Evolutionary conservation across 2,113 vertebrate genomes (phyloP).

Genomic region (Silurus asotus): DNA sequence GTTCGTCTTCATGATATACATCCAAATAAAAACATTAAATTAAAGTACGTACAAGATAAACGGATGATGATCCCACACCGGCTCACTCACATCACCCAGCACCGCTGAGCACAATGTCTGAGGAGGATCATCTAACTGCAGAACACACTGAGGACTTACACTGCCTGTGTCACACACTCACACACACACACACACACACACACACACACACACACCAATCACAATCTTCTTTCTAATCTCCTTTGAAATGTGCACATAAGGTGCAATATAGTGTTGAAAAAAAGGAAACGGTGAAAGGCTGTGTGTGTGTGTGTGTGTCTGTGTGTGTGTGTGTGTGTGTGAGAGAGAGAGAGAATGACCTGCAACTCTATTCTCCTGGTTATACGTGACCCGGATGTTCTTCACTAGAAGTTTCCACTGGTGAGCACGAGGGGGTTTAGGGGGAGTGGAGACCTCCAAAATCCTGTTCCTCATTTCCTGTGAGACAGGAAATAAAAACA

Average conservation of each 20-base stretch:
- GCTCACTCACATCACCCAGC: slow-evolving; percentile 69
- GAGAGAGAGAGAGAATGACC: slow-evolving; percentile 66
- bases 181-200: slow-evolving; percentile 27
- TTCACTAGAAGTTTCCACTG: slow-evolving; percentile 90
- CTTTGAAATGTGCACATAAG: neutral
- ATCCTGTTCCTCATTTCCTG: slow-evolving; percentile 68
- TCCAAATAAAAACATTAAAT: neutral
- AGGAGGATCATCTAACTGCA: slow-evolving; percentile 83
- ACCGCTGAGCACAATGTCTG: slow-evolving; percentile 82
- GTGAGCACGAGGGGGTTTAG: slow-evolving; percentile 91
- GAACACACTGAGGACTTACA: slow-evolving; percentile 73
- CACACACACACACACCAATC: neutral
- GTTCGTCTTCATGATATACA: neutral
- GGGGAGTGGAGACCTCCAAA: slow-evolving; percentile 79
- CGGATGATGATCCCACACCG: slow-evolving; percentile 88
- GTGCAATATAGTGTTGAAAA: neutral
- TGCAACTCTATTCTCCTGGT: slow-evolving; percentile 71
- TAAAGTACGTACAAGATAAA: slow-evolving; percentile 86
- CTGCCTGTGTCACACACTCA: slow-evolving; percentile 70
- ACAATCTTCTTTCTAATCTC: neutral
- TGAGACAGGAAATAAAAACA: slow-evolving; percentile 44
- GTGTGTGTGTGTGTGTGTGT: too few species aligned
- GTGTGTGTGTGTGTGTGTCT: slow-evolving; percentile 12
- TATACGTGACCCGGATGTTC: slow-evolving; percentile 75
- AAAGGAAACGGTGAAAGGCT: neutral